These are phyloP conservation scores for Pteropus rufus DNA, from an alignment of 2,797 vertebrate species.

Conservation along the genomic window DNA sequence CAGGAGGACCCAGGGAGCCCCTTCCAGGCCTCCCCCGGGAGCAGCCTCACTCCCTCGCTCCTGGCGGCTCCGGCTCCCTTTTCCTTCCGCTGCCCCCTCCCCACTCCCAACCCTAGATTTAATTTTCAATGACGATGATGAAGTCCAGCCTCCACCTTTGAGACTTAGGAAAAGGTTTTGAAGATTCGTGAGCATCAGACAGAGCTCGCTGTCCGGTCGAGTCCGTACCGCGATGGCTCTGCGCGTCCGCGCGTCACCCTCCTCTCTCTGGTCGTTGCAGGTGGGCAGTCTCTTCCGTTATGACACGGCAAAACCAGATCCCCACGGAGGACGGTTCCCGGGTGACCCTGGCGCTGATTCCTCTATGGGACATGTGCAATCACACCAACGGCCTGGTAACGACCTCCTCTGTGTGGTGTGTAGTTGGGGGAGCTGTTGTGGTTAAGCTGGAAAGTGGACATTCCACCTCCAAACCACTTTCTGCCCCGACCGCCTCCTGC, in stretches of 20 bases:
- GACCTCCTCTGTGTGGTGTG: constrained; percentile 38
- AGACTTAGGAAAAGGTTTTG: not conserved
- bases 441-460: not conserved
- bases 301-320: constrained; percentile 99
- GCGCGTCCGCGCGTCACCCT: not conserved
- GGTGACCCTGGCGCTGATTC: constrained; percentile 96
- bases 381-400: constrained; percentile 97
- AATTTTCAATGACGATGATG: not conserved
- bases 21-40: not conserved
- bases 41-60: not conserved
- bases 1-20: not conserved
- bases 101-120: not conserved
- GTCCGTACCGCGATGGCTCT: accelerated
- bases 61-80: not conserved
- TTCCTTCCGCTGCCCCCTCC: not conserved
- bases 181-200: not conserved
- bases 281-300: constrained; percentile 98
- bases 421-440: constrained; percentile 8
- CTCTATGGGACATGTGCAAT: constrained; percentile 99
- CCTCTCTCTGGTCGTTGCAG: constrained; percentile 76
- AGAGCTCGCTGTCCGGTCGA: not conserved
- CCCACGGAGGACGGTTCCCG: constrained; percentile 97
- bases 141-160: not conserved
- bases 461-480: not conserved
- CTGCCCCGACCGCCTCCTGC: accelerated